Evolutionary conservation across 1,140 invertebrate genomes (phyloP), one percentile per base, ranked within the genome.

Genomic region (Euwallacea similis): DNA sequence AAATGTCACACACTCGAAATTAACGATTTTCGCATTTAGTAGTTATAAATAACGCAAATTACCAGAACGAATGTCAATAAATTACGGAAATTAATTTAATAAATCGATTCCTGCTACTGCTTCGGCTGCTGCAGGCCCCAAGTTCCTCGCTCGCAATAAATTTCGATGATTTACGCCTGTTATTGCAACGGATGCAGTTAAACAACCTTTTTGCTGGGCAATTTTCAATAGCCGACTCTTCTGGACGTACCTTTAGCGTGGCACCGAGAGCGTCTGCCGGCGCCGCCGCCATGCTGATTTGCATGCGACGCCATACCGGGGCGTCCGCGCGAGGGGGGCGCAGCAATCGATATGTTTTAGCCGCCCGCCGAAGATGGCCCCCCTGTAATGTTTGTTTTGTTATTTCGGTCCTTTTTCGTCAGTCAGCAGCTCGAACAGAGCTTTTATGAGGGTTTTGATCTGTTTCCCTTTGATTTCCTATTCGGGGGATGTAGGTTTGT

Each of bases 321-420:
- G 71, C 58, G n/a, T 41, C 55, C 50, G 73, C 74, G 77, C 74
- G 60, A 13, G 41, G 71, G 50, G 56, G 59, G 10, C 7, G 85
- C 85, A 86, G 85, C 85, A 86, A 86, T 86, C 85, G 85, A 86
- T 86, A 86, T 80, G 79, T 80, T 81, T 79, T 77, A 80, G 78
- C 73, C 21, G 21, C 78, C 78, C 76, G 75, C 73, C 69, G 66
- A 76, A 69, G 72, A 71, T 65, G 53, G 21, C 21, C 21, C 69
- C 69, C 62, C 63, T 53, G 62, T 63, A 63, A 64, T 66, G 55
- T 65, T 71, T 71, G 69, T 71, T 71, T 69, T 58, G 53, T 50
- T 71, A n/a, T 62, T 67, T 67, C 50, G 50, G 41, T 54, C 50
- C 21, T 68, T 59, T 68, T 67, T 60, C 47, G 13, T 8, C 61